Conservation (phyloP, 2,113 vertebrate genomes). For the Lepus americanus region DNA sequence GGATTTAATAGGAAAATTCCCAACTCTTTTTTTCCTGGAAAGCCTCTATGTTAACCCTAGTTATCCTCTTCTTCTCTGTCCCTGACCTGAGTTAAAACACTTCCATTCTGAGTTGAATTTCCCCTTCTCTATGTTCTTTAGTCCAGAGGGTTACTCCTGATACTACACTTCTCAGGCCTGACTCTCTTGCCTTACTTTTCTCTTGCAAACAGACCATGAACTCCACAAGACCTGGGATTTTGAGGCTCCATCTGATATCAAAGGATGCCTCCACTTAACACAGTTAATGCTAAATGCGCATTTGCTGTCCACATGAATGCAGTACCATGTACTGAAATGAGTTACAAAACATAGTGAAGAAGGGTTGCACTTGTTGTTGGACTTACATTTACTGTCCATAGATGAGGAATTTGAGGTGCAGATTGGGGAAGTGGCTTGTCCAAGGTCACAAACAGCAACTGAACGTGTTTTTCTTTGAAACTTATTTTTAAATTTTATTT, state of each 20-base stretch:
- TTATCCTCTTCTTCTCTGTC: neutral
- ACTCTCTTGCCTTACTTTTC: neutral
- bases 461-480: neutral
- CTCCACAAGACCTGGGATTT: neutral
- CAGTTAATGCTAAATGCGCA: neutral
- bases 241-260: neutral
- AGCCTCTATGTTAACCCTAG: neutral
- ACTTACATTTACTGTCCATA: neutral
- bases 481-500: too few species aligned
- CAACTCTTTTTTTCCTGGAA: neutral
- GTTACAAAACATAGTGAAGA: neutral
- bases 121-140: neutral
- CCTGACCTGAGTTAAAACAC: neutral
- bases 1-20: neutral
- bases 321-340: neutral
- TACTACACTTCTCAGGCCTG: accelerated
- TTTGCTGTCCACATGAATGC: neutral
- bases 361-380: neutral
- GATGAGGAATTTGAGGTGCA: neutral
- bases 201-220: neutral
- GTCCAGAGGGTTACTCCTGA: neutral
- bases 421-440: neutral
- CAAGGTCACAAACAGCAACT: neutral
- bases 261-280: neutral
- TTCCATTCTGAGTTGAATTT: neutral